These are phyloP conservation scores for Halocynthia roretzi DNA, from an alignment of 23 tunicate species.

Conservation along the genomic window DNA sequence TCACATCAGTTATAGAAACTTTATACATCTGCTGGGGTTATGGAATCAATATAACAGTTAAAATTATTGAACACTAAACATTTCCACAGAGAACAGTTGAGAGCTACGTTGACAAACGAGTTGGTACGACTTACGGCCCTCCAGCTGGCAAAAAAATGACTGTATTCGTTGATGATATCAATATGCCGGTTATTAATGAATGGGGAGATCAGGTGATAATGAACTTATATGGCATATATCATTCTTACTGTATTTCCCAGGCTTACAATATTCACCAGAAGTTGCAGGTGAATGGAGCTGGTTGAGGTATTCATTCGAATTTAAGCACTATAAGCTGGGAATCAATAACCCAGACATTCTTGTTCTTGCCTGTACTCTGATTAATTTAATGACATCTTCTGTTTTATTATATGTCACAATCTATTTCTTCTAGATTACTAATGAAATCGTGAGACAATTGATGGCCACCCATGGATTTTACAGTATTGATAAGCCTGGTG, in stretches of 20 bases:
- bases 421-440: slow-evolving; percentile 59
- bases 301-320: too few relatives aligned
- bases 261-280: too few relatives aligned
- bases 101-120: slow-evolving; percentile 98
- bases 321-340: too few relatives aligned
- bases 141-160: slow-evolving; percentile 99
- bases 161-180: slow-evolving; percentile 96
- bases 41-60: neutral
- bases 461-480: slow-evolving; percentile 96
- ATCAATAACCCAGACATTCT: too few relatives aligned
- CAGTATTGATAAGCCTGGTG: slow-evolving; percentile 98
- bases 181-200: slow-evolving; percentile 96
- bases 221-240: neutral
- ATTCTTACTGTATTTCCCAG: too few relatives aligned
- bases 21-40: neutral
- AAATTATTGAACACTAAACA: neutral
- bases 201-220: slow-evolving; percentile 98
- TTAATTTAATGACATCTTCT: neutral
- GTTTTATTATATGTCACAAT: neutral
- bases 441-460: slow-evolving; percentile 97
- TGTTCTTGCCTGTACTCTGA: too few relatives aligned
- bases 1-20: neutral
- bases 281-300: too few relatives aligned
- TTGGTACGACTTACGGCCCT: slow-evolving; percentile 98
- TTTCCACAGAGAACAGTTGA: slow-evolving; percentile 76